Evolutionary conservation across 2,113 vertebrate genomes (phyloP).

Genomic region (Geothlypis trichas): DNA sequence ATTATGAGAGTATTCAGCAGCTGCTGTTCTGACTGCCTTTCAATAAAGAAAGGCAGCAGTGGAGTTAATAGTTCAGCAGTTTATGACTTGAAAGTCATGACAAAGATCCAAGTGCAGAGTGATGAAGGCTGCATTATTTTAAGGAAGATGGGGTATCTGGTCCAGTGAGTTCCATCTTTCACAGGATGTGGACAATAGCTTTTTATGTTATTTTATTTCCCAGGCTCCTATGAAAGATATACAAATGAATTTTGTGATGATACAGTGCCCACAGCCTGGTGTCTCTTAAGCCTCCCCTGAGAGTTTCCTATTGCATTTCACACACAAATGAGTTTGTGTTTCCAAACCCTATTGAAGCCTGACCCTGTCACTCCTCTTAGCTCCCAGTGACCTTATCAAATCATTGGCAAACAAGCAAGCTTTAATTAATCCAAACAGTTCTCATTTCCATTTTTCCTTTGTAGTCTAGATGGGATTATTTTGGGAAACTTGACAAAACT

Average conservation of each 20-base stretch:
- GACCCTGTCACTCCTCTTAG: neutral
- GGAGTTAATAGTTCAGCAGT: conserved; percentile 32
- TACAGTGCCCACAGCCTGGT: neutral
- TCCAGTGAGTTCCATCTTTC: conserved; percentile 72
- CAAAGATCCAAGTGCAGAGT: conserved; percentile 38
- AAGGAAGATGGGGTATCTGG: conserved; percentile 64
- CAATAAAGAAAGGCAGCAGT: neutral
- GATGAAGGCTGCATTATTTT: conserved; percentile 68
- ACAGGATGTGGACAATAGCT: conserved; percentile 70
- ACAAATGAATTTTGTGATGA: conserved; percentile 24
- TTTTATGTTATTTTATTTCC: conserved; percentile 76
- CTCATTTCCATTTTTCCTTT: neutral
- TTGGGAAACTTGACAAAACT: neutral
- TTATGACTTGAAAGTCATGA: conserved; percentile 51
- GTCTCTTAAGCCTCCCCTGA: neutral
- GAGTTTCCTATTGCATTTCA: neutral
- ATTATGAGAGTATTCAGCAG: neutral
- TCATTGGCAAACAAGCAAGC: neutral
- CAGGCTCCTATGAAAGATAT: conserved; percentile 13
- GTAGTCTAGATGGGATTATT: neutral
- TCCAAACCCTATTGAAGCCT: neutral
- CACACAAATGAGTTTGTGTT: neutral
- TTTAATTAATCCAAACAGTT: neutral
- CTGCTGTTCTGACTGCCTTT: conserved; percentile 20
- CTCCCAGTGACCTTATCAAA: neutral